phyloP scores from a whole-genome alignment of 2,113 vertebrate genomes.

The Mesembrinibis cayennensis region DNA sequence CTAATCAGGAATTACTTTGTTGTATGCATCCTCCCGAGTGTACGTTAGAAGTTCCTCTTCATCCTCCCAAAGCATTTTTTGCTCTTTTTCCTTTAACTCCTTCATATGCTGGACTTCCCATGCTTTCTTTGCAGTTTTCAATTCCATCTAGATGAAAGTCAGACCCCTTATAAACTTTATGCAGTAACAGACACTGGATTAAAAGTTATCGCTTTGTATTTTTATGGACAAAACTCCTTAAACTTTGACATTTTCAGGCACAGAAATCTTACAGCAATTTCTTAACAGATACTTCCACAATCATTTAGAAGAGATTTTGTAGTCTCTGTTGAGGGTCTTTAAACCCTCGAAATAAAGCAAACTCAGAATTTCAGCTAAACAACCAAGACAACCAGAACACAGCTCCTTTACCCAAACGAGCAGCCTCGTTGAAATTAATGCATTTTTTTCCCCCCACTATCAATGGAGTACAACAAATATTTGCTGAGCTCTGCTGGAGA shows the following conservation, averaged over 20 bases:
- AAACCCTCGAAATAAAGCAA: background rate
- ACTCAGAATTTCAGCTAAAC: background rate
- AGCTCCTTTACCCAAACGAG: background rate
- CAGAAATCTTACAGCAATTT: background rate
- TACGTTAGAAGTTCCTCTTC: constrained; percentile 91
- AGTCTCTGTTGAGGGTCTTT: background rate
- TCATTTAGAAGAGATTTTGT: background rate
- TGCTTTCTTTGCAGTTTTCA: constrained; percentile 78
- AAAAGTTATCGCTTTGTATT: background rate
- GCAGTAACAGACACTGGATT: background rate
- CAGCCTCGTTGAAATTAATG: background rate
- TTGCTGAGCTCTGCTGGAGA: background rate
- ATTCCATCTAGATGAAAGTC: constrained; percentile 70
- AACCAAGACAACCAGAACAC: background rate
- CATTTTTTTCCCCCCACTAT: fast-evolving
- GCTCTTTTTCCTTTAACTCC: constrained; percentile 81
- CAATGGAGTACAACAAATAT: background rate
- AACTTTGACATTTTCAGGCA: background rate
- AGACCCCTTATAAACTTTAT: background rate
- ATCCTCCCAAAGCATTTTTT: constrained; percentile 78
- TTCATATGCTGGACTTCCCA: constrained; percentile 87
- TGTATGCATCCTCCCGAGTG: constrained; percentile 91
- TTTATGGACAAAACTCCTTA: background rate
- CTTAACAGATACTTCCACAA: background rate
- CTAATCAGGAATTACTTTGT: constrained; percentile 79